Evolutionary conservation across 2,113 vertebrate genomes (phyloP).

Genomic region (Larimichthys polyactis): DNA sequence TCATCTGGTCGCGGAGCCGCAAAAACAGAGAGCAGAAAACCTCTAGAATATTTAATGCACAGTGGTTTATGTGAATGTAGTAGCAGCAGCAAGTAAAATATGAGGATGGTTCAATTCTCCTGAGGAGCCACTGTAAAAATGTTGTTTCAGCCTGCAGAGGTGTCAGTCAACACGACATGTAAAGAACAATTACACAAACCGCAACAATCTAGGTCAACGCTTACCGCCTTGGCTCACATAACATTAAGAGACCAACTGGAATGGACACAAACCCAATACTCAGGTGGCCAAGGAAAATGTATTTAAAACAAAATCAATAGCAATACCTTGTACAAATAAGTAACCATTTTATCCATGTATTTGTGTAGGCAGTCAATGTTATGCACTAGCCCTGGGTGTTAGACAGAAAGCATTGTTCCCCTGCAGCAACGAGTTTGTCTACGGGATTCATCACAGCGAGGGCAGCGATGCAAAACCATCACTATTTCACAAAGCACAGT

Average conservation of each 20-base stretch:
- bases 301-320: conserved; percentile 83
- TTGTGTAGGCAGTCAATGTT: conserved; percentile 76
- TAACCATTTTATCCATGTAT: conserved; percentile 71
- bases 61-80: conserved; percentile 17
- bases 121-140: background rate
- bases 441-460: conserved; percentile 55
- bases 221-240: conserved; percentile 45
- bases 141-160: conserved; percentile 22
- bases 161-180: conserved; percentile 47
- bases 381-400: conserved; percentile 58
- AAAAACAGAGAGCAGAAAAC: conserved; percentile 45
- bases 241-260: conserved; percentile 71
- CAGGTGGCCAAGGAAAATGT: conserved; percentile 76
- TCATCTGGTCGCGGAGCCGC: conserved; percentile 34
- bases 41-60: conserved; percentile 39
- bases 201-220: conserved; percentile 58
- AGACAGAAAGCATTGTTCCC: conserved; percentile 47
- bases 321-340: conserved; percentile 77
- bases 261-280: conserved; percentile 78
- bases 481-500: conserved; percentile 57
- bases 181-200: conserved; percentile 47
- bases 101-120: background rate
- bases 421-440: conserved; percentile 62
- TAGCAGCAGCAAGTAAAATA: background rate
- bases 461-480: conserved; percentile 44